These are phyloP conservation scores for Amia ocellicauda DNA, from an alignment of 2,113 vertebrate genomes.

Conservation along the genomic window DNA sequence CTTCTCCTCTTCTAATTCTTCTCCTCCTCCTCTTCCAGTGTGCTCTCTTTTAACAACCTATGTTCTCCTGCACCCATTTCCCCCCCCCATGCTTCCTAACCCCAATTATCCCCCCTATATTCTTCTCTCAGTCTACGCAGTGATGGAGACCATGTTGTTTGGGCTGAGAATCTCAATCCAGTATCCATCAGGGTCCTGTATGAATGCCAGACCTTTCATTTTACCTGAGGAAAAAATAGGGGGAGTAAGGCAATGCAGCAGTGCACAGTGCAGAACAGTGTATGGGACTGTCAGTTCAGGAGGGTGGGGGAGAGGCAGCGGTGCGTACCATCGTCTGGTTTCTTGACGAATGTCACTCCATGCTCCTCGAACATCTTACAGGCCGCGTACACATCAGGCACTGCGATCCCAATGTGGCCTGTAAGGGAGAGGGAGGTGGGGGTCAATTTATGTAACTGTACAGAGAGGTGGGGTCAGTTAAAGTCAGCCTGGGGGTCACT, in stretches of 20 bases:
- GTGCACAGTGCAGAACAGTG: background rate
- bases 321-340: constrained; percentile 82
- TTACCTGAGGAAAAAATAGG: constrained; percentile 74
- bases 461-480: too few relatives aligned
- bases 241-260: background rate
- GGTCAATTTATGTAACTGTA: background rate
- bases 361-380: constrained; percentile 93
- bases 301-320: background rate
- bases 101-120: too few relatives aligned
- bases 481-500: constrained; percentile 8
- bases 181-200: constrained; percentile 97
- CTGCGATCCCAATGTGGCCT: constrained; percentile 96
- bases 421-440: background rate
- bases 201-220: constrained; percentile 95
- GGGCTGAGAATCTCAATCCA: constrained; percentile 98
- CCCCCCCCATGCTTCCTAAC: too few relatives aligned
- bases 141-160: constrained; percentile 79
- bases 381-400: constrained; percentile 85
- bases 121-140: constrained; percentile 50
- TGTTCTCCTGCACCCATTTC: too few relatives aligned
- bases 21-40: too few relatives aligned
- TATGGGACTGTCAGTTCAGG: too few relatives aligned
- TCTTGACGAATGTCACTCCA: constrained; percentile 94
- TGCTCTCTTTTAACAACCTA: too few relatives aligned
- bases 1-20: background rate